Base-by-base conservation (phyloP, 2,888 invertebrate genomes). In the Lochmaea capreae region DNA sequence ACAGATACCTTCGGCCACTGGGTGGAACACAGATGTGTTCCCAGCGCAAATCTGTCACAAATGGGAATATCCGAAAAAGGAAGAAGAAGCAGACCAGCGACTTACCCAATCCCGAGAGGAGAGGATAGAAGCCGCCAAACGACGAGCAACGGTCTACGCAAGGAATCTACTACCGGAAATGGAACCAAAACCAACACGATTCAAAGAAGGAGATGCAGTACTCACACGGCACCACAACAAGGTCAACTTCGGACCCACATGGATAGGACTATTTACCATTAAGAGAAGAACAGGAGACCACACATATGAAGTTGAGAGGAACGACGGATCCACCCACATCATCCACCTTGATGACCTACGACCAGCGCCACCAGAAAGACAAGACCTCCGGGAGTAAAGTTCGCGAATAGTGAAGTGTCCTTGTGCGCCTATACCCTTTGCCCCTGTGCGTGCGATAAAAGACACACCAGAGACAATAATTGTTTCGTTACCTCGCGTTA, bases 31-130 rank as follows among this genome's bases (percentile, higher is more conserved):
- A 10, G 65, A n/a, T n/a, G 14, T n/a, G 14, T 49, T 6, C 14
- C 49, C 5, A n/a, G 6, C 6, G 14, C 49, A n/a, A 42, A 5
- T 33, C 33, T 33, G 5, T 6, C 33, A 33, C 9, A 65, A 74
- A 3, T 74, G 58, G 61, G 70, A 72, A 14, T 73, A 59, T 46
- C 73, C 75, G 8, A 33, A 63, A 12, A 43, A 12, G 8, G 57
- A 42, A 10, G 66, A 57, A 18, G 12, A 42, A 12, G 39, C 57
- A 2, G 46, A 26, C 26, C n/a, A 54, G 54, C 10, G 10, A 46
- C 57, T 42, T 3, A 57, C 54, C 8, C 11, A 67, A 10, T 11
- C 9, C 11, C 9, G 66, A 26, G 5, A n/a, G 6, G n/a, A 67
- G n/a, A 3, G 58, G 3, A 18, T 59, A 14, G 39, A 26, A 18